These are phyloP conservation scores for Meandrusa payeni DNA, from an alignment of 2,888 invertebrate genomes.

Conservation along the genomic window DNA sequence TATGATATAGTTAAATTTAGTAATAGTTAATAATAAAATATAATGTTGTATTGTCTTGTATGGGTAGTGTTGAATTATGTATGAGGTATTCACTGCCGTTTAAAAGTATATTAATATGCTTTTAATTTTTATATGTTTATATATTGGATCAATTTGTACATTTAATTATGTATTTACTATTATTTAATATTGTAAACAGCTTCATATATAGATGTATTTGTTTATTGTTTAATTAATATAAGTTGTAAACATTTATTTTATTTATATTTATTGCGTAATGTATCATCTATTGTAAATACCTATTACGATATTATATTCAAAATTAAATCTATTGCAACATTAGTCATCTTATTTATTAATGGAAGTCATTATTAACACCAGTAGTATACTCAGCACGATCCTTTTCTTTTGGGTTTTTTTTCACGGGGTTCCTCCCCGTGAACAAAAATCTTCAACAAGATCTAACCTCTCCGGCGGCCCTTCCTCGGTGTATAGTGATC, in stretches of 20 bases:
- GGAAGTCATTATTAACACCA: background rate
- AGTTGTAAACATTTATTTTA: conserved; percentile 62
- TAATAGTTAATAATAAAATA: conserved; percentile 28
- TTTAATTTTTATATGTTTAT: conserved; percentile 36
- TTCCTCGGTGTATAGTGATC: too few relatives aligned
- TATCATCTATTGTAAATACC: conserved; percentile 65
- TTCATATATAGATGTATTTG: background rate
- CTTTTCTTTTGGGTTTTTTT: too few relatives aligned
- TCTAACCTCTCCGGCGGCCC: too few relatives aligned
- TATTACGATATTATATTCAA: conserved; percentile 64
- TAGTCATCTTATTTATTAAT: conserved; percentile 23
- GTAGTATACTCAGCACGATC: too few relatives aligned
- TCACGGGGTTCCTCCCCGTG: too few relatives aligned
- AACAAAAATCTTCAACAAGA: too few relatives aligned
- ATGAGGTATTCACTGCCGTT: conserved; percentile 48
- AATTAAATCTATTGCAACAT: conserved; percentile 66
- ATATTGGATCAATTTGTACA: conserved; percentile 25
- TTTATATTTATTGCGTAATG: conserved; percentile 46
- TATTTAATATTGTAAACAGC: conserved; percentile 1
- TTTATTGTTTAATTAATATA: conserved; percentile 37
- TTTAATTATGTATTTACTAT: conserved; percentile 8
- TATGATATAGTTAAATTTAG: conserved; percentile 29
- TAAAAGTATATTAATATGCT: conserved; percentile 35
- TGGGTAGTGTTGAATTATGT: conserved; percentile 28
- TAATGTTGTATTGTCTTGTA: conserved; percentile 15